These are phyloP conservation scores for Platycheirus rosarum DNA, from an alignment of 2,888 invertebrate species.

Conservation along the genomic window DNA sequence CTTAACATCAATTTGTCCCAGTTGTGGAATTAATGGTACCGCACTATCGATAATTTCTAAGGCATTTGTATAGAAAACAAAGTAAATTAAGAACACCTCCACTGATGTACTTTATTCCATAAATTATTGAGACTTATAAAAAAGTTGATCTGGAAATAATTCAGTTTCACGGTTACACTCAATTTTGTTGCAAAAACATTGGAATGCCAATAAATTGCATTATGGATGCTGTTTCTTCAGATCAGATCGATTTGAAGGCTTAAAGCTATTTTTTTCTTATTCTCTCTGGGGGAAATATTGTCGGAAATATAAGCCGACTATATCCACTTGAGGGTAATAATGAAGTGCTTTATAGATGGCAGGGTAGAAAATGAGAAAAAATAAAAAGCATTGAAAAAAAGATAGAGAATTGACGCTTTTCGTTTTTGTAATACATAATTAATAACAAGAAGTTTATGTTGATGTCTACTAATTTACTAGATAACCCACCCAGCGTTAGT, in stretches of 20 bases:
- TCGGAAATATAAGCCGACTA: conserved; percentile 28
- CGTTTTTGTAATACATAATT: no score
- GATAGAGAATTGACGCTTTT: no score
- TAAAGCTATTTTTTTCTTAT: conserved; percentile 1
- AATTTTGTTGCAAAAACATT: conserved; percentile 13
- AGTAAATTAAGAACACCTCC: background rate
- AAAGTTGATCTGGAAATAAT: conserved; percentile 10
- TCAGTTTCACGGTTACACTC: conserved; percentile 26
- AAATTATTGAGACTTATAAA: background rate
- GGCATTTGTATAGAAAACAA: background rate
- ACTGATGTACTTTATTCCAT: background rate
- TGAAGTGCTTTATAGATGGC: conserved; percentile 2
- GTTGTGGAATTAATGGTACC: no score
- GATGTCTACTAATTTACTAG: no score
- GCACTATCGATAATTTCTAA: conserved; percentile 23
- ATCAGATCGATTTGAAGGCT: conserved; percentile 27
- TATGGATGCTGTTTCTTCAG: conserved; percentile 15
- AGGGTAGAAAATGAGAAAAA: background rate
- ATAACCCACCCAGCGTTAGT: no score
- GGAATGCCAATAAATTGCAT: conserved; percentile 25
- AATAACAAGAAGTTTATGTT: no score
- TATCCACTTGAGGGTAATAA: conserved; percentile 36
- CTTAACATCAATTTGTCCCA: conserved; percentile 11
- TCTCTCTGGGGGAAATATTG: conserved; percentile 11
- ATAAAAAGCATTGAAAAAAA: background rate